These are phyloP conservation scores for Peromyscus melanophrys DNA, from an alignment of 2,797 vertebrate genomes.

Conservation along the genomic window DNA sequence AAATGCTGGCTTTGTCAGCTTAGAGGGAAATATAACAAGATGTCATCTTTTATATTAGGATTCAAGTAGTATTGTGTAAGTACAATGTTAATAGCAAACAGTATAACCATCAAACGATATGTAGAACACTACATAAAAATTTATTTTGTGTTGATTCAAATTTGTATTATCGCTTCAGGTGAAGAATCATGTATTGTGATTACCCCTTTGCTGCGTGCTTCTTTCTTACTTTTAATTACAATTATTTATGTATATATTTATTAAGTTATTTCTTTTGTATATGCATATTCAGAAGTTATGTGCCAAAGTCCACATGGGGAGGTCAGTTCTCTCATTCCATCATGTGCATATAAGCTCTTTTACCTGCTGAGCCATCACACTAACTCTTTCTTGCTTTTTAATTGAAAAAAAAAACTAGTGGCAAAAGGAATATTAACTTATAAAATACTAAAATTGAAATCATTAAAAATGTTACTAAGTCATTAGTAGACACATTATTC, in stretches of 20 bases:
- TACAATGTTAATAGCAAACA: neutral
- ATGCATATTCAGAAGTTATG: neutral
- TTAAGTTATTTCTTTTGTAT: neutral
- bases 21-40: slow-evolving; percentile 58
- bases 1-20: slow-evolving; percentile 40
- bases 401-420: neutral
- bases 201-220: neutral
- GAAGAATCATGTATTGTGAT: neutral
- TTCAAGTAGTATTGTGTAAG: neutral
- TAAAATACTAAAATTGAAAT: neutral
- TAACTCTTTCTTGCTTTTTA: neutral
- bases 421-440: neutral
- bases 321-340: neutral
- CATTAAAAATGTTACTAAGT: neutral
- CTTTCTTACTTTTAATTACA: neutral
- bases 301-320: neutral
- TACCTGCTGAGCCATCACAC: neutral
- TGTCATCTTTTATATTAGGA: neutral
- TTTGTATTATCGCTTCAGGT: neutral
- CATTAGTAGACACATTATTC: neutral
- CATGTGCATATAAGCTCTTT: neutral
- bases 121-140: neutral
- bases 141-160: neutral
- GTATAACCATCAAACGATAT: neutral
- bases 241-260: neutral